Conservation (phyloP, 2,888 invertebrate species). For the Ceratothoa steindachneri region DNA sequence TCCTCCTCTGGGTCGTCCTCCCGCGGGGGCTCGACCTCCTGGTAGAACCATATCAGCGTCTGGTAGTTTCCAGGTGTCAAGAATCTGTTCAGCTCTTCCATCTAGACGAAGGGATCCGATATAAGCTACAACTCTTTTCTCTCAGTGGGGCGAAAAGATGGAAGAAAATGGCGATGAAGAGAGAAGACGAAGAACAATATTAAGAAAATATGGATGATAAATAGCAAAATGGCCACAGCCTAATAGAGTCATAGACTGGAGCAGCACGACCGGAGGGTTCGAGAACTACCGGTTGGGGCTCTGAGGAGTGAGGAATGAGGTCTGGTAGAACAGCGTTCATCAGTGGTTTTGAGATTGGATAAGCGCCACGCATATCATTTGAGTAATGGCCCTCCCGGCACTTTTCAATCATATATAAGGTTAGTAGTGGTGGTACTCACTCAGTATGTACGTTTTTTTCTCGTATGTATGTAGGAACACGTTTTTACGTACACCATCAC, state of each 20-base stretch:
- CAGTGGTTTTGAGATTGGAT: background rate
- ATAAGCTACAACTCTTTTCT: no score
- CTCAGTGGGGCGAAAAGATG: no score
- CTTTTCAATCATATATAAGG: background rate
- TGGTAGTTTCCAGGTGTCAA: constrained; percentile 79
- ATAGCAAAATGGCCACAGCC: background rate
- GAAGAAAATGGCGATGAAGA: background rate
- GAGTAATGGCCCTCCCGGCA: background rate
- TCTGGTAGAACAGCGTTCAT: no score
- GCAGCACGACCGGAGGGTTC: no score
- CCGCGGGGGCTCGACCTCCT: constrained; percentile 69
- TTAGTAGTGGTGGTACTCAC: background rate
- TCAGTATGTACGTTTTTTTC: no score
- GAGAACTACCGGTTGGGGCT: no score
- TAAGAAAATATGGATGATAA: background rate
- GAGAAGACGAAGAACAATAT: background rate
- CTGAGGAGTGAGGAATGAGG: no score
- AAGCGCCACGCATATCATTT: background rate
- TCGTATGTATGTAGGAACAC: no score
- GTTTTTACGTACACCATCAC: no score
- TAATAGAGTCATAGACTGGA: no score
- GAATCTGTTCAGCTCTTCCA: constrained; percentile 81
- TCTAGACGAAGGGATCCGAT: no score
- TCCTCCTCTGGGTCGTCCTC: no score
- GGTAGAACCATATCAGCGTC: constrained; percentile 82